These are phyloP conservation scores for Rallus limicola DNA, from an alignment of 2,113 vertebrate genomes.

Conservation along the genomic window DNA sequence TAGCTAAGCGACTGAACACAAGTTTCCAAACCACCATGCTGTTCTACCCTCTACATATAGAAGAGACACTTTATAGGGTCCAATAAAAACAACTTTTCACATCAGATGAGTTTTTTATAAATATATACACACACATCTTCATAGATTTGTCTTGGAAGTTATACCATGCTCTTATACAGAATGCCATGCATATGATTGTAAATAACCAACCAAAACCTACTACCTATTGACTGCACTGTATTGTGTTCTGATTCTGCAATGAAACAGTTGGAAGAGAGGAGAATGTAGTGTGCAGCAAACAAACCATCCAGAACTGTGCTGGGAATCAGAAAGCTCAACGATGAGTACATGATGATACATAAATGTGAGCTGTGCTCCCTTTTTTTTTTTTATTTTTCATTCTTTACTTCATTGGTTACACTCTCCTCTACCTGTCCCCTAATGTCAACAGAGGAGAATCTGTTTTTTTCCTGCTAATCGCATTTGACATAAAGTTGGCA, in stretches of 20 bases:
- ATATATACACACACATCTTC: not conserved
- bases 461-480: constrained; percentile 36
- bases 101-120: not conserved
- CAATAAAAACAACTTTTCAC: not conserved
- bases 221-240: rapidly evolving
- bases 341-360: not conserved
- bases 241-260: not conserved
- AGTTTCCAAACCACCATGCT: not conserved
- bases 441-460: constrained; percentile 17
- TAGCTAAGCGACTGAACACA: not conserved
- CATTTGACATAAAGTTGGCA: constrained; percentile 39
- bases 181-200: not conserved
- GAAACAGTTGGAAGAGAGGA: not conserved
- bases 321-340: not conserved
- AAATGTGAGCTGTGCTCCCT: not conserved
- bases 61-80: not conserved
- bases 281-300: not conserved
- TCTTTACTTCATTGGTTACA: not conserved
- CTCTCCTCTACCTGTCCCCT: constrained; percentile 46
- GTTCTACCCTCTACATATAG: not conserved
- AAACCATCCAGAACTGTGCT: not conserved
- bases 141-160: not conserved
- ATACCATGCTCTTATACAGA: not conserved
- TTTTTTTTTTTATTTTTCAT: not conserved
- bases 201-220: not conserved